These are phyloP conservation scores for Schizopygopsis pylzovi DNA, from an alignment of 2,797 vertebrate species.

Conservation along the genomic window DNA sequence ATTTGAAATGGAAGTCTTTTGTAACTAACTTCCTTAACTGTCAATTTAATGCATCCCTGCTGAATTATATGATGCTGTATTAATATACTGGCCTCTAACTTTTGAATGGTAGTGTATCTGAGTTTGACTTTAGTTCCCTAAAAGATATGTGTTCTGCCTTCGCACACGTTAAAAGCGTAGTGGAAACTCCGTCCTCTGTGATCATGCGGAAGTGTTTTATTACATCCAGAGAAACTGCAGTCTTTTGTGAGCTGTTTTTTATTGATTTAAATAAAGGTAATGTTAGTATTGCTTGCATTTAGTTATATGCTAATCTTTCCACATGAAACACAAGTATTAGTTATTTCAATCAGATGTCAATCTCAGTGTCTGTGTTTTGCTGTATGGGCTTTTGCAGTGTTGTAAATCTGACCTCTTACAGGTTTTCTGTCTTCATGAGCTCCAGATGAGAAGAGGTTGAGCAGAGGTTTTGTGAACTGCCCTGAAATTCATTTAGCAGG, in stretches of 20 bases:
- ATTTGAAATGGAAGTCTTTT: not conserved
- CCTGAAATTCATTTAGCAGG: slow-evolving; percentile 65
- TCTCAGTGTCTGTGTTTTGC: not conserved
- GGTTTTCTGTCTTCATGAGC: slow-evolving; percentile 54
- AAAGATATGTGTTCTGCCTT: not conserved
- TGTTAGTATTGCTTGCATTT: not conserved
- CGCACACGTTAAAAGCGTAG: not conserved
- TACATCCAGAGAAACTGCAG: not conserved
- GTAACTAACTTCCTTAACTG: not conserved
- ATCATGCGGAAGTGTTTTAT: not conserved
- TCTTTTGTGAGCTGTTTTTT: not conserved
- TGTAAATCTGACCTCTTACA: slow-evolving; percentile 21
- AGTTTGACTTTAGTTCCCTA: not conserved
- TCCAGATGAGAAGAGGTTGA: slow-evolving; percentile 66
- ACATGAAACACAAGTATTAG: not conserved
- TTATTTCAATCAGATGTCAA: not conserved
- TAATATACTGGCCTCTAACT: not conserved
- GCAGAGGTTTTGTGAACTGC: slow-evolving; percentile 56
- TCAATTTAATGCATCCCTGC: not conserved
- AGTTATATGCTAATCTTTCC: not conserved
- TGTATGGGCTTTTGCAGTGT: not conserved
- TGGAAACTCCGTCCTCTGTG: not conserved
- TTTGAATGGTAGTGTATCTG: not conserved
- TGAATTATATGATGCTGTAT: not conserved
- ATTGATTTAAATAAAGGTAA: not conserved